Percentiles rank a stretch among this genome's conserved stretches.
These are phyloP conservation scores for Corythaixoides concolor DNA, from an alignment of 2,113 vertebrate genomes.

Conservation along the genomic window DNA sequence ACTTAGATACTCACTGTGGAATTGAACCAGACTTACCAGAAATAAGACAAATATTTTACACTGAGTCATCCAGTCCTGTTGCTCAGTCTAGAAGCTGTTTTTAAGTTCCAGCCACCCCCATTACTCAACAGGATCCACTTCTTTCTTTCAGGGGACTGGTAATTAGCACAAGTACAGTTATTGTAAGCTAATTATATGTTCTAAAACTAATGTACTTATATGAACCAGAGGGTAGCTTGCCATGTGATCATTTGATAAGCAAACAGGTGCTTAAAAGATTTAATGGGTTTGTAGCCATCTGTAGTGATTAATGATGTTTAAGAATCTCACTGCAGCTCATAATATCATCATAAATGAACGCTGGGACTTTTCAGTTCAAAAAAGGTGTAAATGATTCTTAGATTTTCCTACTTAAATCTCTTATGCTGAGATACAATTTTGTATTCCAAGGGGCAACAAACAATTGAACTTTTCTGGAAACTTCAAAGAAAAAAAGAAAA, in stretches of 20 bases:
- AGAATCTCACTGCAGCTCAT: not conserved
- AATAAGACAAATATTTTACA: not conserved
- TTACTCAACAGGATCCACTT: constrained; percentile 9
- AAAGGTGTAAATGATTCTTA: not conserved
- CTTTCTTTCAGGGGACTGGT: constrained; percentile 21
- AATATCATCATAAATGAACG: constrained; percentile 18
- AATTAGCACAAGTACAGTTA: constrained; percentile 1
- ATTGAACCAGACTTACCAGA: not conserved
- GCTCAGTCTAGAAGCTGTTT: constrained; percentile 2
- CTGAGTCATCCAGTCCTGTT: not conserved
- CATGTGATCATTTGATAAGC: constrained; percentile 21
- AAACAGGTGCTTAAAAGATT: constrained; percentile 44
- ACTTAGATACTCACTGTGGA: not conserved
- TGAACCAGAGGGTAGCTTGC: constrained; percentile 14
- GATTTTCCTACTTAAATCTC: not conserved
- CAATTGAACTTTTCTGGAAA: not conserved
- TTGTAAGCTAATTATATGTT: constrained; percentile 23
- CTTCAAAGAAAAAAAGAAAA: not conserved
- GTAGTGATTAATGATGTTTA: constrained; percentile 54
- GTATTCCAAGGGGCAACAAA: not conserved
- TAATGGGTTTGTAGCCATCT: constrained; percentile 32
- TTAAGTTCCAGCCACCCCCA: constrained; percentile 8
- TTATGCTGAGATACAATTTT: not conserved
- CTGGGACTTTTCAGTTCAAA: not conserved
- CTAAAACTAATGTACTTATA: constrained; percentile 7